A percentile compares a stretch with the other conserved stretches of the same genome.
These are phyloP conservation scores for Amniataba percoides DNA, from an alignment of 2,797 vertebrate species.

Conservation along the genomic window DNA sequence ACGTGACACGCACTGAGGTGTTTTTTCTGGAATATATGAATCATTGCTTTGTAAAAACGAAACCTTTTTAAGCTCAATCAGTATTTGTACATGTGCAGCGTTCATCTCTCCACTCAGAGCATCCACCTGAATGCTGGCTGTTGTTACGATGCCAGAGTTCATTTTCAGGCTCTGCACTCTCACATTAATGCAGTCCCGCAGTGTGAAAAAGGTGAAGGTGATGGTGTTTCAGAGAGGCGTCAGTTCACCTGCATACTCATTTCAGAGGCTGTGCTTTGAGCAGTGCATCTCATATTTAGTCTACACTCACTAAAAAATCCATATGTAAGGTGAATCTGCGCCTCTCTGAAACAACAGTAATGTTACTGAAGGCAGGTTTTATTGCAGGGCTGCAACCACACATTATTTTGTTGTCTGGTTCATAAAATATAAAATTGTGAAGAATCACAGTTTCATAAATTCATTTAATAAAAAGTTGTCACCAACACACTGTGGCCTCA, in stretches of 20 bases:
- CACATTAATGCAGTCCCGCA: neutral
- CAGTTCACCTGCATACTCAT: neutral
- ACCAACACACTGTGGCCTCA: neutral
- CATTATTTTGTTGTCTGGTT: neutral
- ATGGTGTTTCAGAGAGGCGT: neutral
- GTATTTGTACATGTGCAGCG: neutral
- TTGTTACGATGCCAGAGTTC: neutral
- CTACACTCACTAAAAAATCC: no score
- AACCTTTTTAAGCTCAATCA: neutral
- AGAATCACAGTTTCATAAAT: neutral
- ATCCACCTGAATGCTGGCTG: neutral
- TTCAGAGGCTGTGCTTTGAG: neutral
- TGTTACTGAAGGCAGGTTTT: fast-evolving
- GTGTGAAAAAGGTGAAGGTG: no score
- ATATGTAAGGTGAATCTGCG: neutral
- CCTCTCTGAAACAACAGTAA: neutral
- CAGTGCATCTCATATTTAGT: neutral
- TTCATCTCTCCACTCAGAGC: neutral
- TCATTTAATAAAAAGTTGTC: no score
- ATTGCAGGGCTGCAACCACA: fast-evolving
- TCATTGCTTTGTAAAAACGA: neutral
- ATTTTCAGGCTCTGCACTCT: neutral
- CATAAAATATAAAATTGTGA: neutral
- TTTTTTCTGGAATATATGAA: neutral
- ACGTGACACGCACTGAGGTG: neutral